Evolutionary conservation across 2,888 invertebrate genomes (phyloP), one percentile per base, ranked within the genome.

Genomic region (Lasius fuliginosus): DNA sequence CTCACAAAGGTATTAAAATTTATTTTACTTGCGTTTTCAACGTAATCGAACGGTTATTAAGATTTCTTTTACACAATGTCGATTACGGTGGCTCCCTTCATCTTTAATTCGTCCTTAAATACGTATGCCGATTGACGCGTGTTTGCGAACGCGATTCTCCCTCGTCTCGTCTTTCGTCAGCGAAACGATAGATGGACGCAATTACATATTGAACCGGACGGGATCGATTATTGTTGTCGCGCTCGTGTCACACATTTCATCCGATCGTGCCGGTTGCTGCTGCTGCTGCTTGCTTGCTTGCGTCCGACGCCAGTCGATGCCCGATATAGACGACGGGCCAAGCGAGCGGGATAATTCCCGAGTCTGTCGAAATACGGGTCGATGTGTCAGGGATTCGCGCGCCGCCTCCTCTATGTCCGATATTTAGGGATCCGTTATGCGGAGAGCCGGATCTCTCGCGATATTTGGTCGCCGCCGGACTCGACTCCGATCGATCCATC

Each of bases 301-400:
- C 71, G 69, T 60, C 60, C 79, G 69, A 79, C 79, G 67, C 69
- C 74, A 74, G 33, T 67, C 30, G n/a, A 33, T 36, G 77, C 86
- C 71, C 81, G 83, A 88, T 88, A 86, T 88, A 89, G 86, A 86
- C 65, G 75, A 58, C 65, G 73, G 69, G 62, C 71, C 82, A 81
- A 85, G 82, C 83, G 85, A 67, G 71, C 87, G 85, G 86, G 90
- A 91, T 88, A 86, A 91, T 91, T 91, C 85, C 88, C 83, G 87
- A 88, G 87, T 84, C 84, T 85, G 86, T 88, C 82, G 75, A 88
- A 87, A 91, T 90, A 82, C 89, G 83, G 90, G 90, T 90, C 90
- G 84, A 83, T 85, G 60, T 82, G 87, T 89, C 88, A 87, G 73
- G 74, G 85, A 89, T 89, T 87, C 82, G 67, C 69, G 30, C 69